Evolutionary conservation across 2,888 invertebrate species (phyloP).

Genomic region (Geophilus truncorum): DNA sequence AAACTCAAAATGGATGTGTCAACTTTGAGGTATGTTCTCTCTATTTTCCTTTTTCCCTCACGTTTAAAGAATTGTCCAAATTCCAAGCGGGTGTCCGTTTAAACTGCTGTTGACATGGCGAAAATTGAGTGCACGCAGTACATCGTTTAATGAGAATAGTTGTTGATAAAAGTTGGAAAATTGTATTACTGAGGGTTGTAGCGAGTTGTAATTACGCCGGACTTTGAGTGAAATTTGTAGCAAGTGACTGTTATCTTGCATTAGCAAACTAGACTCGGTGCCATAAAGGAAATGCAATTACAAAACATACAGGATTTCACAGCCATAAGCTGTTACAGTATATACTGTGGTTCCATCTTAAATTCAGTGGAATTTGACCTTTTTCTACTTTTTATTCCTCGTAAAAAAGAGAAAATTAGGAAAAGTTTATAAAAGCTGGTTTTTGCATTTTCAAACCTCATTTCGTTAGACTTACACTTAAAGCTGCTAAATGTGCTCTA

Average conservation of each 20-base stretch:
- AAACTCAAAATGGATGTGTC: conserved; percentile 49
- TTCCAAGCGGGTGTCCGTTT: neutral
- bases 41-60: neutral
- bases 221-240: conserved; percentile 17
- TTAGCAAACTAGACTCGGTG: neutral
- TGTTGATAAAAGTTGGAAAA: conserved; percentile 10
- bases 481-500: neutral
- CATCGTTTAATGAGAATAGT: neutral
- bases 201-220: neutral
- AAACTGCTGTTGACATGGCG: neutral
- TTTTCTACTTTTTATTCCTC: neutral
- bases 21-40: conserved; percentile 50
- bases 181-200: neutral
- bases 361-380: neutral
- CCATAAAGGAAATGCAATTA: conserved; percentile 3
- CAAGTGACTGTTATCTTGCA: conserved; percentile 9
- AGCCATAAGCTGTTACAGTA: neutral
- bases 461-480: neutral
- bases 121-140: neutral
- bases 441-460: no score
- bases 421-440: neutral
- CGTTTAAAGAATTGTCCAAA: neutral
- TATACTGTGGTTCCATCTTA: neutral
- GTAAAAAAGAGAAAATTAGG: neutral
- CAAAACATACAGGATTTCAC: neutral